Percentiles rank a stretch among this genome's conserved stretches.
Conservation (phyloP, 2,113 vertebrate genomes). For the Orycteropus afer region DNA sequence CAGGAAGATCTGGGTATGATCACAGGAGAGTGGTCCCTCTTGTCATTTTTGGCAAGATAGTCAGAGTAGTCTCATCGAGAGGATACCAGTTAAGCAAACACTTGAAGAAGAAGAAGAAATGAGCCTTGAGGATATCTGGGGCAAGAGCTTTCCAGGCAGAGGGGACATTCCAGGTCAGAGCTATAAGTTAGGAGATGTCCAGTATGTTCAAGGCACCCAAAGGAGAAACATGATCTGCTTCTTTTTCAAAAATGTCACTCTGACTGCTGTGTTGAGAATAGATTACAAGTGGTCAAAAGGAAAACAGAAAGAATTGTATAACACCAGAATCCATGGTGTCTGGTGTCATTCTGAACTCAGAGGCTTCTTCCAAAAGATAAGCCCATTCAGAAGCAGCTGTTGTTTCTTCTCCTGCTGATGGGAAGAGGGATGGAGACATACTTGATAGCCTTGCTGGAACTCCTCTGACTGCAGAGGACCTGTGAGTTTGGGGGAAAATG, state of each 20-base stretch:
- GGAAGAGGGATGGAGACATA: neutral
- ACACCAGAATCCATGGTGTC: neutral
- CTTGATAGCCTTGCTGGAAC: neutral
- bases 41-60: neutral
- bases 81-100: neutral
- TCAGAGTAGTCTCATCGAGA: conserved; percentile 15
- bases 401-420: neutral
- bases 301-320: neutral
- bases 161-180: neutral
- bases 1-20: neutral
- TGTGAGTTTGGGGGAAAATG: too few species aligned
- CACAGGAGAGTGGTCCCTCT: neutral
- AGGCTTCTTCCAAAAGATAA: neutral
- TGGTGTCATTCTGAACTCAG: neutral
- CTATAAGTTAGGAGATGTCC: neutral
- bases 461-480: too few species aligned
- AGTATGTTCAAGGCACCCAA: neutral
- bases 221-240: neutral
- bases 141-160: too few species aligned
- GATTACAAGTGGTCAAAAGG: neutral
- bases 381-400: neutral
- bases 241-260: neutral
- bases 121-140: neutral
- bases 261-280: conserved; percentile 12
- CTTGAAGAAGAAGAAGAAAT: neutral